Percentiles rank a stretch among this genome's conserved stretches.
Evolutionary conservation across 2,888 invertebrate species (phyloP).

Genomic region (Mesochorus sp.): DNA sequence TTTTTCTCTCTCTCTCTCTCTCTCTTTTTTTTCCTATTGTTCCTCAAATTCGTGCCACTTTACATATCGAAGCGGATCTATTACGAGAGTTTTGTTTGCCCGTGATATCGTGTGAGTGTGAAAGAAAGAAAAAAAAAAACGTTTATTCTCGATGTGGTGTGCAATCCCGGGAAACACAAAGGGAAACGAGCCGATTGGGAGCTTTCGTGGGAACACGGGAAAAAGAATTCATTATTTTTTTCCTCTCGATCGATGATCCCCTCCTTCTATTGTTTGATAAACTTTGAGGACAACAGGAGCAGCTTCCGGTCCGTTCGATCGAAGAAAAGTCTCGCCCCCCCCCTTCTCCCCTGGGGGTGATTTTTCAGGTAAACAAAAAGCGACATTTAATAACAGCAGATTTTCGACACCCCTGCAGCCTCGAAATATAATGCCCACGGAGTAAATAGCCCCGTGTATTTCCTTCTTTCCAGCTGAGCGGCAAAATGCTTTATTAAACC

Average conservation of each 20-base stretch:
- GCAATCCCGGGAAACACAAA: too few relatives aligned
- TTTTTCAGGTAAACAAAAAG: conserved; percentile 18
- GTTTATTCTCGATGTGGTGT: not conserved
- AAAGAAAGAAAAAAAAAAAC: not conserved
- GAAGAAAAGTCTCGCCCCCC: conserved; percentile 27
- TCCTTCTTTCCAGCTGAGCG: conserved; percentile 26
- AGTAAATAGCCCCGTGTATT: conserved; percentile 11
- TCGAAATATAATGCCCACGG: conserved; percentile 48
- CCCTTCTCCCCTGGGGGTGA: too few relatives aligned
- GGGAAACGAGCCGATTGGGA: too few relatives aligned
- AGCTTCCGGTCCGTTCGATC: conserved; percentile 21
- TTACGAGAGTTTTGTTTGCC: too few relatives aligned
- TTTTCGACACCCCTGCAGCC: conserved; percentile 40
- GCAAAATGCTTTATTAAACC: conserved; percentile 50
- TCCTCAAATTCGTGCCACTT: conserved; percentile 38
- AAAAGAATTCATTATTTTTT: not conserved
- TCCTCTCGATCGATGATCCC: not conserved
- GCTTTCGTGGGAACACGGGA: too few relatives aligned
- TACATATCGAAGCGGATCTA: conserved; percentile 40
- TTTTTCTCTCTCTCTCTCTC: too few relatives aligned
- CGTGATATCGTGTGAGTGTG: too few relatives aligned
- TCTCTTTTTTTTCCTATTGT: too few relatives aligned
- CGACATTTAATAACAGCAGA: too few relatives aligned
- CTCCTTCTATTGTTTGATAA: not conserved
- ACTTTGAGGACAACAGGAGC: conserved; percentile 8